Base-by-base conservation (phyloP, 2,113 vertebrate genomes). In the Burhinus oedicnemus region DNA sequence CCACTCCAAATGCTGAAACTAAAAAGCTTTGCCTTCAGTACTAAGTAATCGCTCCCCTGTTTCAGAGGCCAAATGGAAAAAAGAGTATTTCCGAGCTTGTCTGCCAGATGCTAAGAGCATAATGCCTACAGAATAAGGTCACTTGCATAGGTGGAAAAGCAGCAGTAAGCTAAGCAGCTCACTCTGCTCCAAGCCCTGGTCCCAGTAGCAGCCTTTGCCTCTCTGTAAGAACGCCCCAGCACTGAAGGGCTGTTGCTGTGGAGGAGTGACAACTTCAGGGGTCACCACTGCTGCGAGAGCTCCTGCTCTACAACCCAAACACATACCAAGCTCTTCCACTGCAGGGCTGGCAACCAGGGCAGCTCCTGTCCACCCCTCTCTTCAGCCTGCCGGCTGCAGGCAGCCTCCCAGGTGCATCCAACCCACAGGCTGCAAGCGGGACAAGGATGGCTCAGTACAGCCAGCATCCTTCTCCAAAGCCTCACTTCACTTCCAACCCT, bases 21-120 rank as follows among this genome's bases (percentile, higher is more conserved):
- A 66, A 89, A 92, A 89, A 27, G 89, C 89, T 90, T 40, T 90
- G 64, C 72, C 72, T 86, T 81, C 49, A 29, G 80, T 45, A n/a
- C 55, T 26, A 45, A 81, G 45, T 36, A 77, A 81, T 29, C 12
- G 1, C n/a, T 79, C 55, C 64, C 70, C 45, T 52, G 9, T 20
- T 93, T 8, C 60, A 51, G 30, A 66, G 42, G 76, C 89, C 68
- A 95, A 93, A 92, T 58, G 40, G 51, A 83, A 64, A 86, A 58
- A 36, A n/a, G 13, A 55, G 20, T 49, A 36, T 49, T 92, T 88
- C 83, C 1, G 25, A 92, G 82, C 54, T 54, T 42, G 36, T 11
- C 49, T 90, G 85, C 49, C 75, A 97, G 75, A 61, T 44, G 34
- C 75, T 62, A 79, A 93, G 71, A 82, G 74, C 71, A 40, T 10